Conservation (phyloP, 2,797 vertebrate species). For the Rhinella marina region DNA sequence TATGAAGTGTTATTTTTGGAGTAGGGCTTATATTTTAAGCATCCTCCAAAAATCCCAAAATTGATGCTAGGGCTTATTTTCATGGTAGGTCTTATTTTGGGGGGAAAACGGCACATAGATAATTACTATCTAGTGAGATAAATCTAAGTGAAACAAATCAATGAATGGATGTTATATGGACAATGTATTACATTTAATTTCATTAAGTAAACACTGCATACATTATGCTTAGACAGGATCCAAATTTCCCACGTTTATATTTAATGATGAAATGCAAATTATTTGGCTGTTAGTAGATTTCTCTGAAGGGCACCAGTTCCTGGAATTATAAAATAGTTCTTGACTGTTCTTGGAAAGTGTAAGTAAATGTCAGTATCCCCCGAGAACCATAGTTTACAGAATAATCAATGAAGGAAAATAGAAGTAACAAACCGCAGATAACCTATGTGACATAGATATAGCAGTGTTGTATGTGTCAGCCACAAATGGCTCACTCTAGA, state of each 20-base stretch:
- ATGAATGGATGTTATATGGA: neutral
- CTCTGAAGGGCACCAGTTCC: conserved; percentile 27
- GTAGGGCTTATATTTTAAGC: too few species aligned
- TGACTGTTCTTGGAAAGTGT: conserved; percentile 32
- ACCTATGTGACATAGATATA: neutral
- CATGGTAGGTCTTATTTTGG: too few species aligned
- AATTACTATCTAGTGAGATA: neutral
- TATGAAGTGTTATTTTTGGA: too few species aligned
- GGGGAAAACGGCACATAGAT: neutral
- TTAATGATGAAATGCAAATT: neutral
- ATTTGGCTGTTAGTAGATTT: conserved; percentile 18
- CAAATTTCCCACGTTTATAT: neutral
- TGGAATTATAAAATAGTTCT: conserved; percentile 13
- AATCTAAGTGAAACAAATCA: neutral
- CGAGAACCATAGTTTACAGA: conserved; percentile 22
- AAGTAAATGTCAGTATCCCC: conserved; percentile 28
- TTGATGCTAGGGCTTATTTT: too few species aligned
- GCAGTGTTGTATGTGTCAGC: conserved; percentile 3
- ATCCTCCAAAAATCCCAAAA: too few species aligned
- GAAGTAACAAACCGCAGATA: neutral
- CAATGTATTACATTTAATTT: neutral
- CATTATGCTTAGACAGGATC: neutral
- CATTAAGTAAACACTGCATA: neutral
- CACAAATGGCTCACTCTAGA: neutral
- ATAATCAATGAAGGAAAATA: conserved; percentile 23